These are phyloP conservation scores for Erythrolamprus reginae DNA, from an alignment of 2,113 vertebrate genomes.

Conservation along the genomic window DNA sequence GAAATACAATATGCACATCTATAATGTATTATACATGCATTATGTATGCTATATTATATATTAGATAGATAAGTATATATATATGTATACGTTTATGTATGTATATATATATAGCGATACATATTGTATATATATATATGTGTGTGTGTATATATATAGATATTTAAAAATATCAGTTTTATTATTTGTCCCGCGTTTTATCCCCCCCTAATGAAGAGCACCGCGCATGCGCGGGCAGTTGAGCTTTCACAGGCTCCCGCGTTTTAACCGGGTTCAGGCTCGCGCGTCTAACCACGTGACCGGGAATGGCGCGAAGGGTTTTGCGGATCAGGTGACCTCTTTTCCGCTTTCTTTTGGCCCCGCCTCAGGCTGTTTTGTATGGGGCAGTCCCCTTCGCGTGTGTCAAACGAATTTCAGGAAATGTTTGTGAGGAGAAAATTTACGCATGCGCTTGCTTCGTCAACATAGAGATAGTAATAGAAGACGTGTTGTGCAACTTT, in stretches of 20 bases:
- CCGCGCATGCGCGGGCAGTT: neutral
- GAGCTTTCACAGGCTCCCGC: neutral
- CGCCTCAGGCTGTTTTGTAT: neutral
- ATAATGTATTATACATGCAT: too few species aligned
- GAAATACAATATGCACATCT: too few species aligned
- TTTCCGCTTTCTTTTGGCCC: too few species aligned
- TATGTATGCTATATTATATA: neutral
- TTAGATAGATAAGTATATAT: neutral
- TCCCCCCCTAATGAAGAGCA: too few species aligned
- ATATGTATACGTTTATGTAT: neutral
- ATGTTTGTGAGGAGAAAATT: too few species aligned
- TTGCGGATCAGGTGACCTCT: neutral
- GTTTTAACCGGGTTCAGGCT: neutral
- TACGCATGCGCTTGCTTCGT: neutral
- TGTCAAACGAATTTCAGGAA: neutral
- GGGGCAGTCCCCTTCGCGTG: neutral
- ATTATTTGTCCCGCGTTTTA: neutral
- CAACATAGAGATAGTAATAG: neutral
- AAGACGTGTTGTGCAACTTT: neutral
- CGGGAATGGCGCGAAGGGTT: neutral
- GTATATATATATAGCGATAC: too few species aligned
- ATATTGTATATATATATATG: neutral
- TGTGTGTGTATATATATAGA: too few species aligned
- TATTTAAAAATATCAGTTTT: neutral
- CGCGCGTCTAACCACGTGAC: neutral